These are phyloP conservation scores for Mactromeris polynyma DNA, from an alignment of 2,888 invertebrate species.

Conservation along the genomic window DNA sequence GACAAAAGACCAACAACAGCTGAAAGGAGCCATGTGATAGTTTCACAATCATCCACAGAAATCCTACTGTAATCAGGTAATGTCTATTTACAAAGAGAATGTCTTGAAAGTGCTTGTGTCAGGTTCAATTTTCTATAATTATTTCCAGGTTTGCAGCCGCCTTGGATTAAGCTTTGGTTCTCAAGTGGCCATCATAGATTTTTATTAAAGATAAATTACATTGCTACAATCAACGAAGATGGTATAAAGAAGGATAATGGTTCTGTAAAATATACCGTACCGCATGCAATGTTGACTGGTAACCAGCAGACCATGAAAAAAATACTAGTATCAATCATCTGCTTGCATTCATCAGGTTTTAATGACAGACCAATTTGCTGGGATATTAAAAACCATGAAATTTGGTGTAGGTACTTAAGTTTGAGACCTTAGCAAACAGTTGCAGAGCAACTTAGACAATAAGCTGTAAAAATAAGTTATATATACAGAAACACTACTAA, in stretches of 20 bases:
- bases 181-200: conserved; percentile 9
- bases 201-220: conserved; percentile 6
- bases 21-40: not conserved
- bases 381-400: not conserved
- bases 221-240: not conserved
- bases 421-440: too few relatives aligned
- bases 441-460: too few relatives aligned
- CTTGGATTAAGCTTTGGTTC: not conserved
- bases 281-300: not conserved
- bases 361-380: conserved; percentile 7
- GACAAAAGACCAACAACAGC: conserved; percentile 17
- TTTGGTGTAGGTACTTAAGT: too few relatives aligned
- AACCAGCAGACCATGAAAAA: not conserved
- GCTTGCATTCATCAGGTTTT: not conserved
- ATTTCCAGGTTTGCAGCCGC: conserved; percentile 36
- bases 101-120: conserved; percentile 33
- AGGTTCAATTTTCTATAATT: conserved; percentile 63
- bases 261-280: not conserved
- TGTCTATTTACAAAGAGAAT: not conserved
- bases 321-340: not conserved
- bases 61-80: not conserved
- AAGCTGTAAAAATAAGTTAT: too few relatives aligned
- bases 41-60: not conserved
- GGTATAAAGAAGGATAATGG: not conserved
- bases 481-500: too few relatives aligned